Percentiles rank a stretch among this genome's conserved stretches.
phyloP scores from a whole-genome alignment of 2,888 invertebrate species.

The Mystacides longicornis region DNA sequence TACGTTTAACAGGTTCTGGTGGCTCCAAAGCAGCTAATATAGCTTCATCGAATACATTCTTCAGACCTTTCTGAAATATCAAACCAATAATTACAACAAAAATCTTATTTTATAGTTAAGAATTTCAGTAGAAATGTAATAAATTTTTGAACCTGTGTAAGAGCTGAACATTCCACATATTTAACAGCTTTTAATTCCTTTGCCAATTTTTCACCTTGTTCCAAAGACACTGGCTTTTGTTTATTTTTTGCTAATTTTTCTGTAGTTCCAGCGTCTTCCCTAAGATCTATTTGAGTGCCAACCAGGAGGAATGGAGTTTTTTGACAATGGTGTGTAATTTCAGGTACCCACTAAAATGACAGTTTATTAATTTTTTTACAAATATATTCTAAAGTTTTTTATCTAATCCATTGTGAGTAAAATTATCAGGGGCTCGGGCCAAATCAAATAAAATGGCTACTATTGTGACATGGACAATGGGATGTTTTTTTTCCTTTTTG shows the following conservation, averaged over 20 bases:
- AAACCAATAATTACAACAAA: background rate
- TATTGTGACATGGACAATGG: no score
- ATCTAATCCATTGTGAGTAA: no score
- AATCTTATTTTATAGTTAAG: background rate
- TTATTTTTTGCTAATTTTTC: conserved; percentile 98
- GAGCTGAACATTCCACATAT: conserved; percentile 98
- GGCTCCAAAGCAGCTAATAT: conserved; percentile 97
- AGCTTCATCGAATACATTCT: conserved; percentile 99
- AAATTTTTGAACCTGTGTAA: conserved; percentile 55
- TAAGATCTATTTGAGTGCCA: conserved; percentile 96
- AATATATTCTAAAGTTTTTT: no score
- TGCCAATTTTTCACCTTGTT: conserved; percentile 95
- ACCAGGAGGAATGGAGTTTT: conserved; percentile 97
- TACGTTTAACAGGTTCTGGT: conserved; percentile 91
- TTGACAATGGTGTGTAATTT: conserved; percentile 99
- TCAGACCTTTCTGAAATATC: conserved; percentile 75
- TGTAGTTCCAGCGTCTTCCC: conserved; percentile 92
- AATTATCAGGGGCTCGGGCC: no score
- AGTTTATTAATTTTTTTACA: no score
- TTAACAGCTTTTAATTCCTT: conserved; percentile 98
- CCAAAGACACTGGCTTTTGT: conserved; percentile 93
- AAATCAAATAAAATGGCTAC: no score
- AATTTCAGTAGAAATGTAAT: background rate
- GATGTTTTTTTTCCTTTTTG: no score
- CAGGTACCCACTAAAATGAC: conserved; percentile 87